phyloP scores from a whole-genome alignment of 1,140 invertebrate species.

The Antheraea pernyi region DNA sequence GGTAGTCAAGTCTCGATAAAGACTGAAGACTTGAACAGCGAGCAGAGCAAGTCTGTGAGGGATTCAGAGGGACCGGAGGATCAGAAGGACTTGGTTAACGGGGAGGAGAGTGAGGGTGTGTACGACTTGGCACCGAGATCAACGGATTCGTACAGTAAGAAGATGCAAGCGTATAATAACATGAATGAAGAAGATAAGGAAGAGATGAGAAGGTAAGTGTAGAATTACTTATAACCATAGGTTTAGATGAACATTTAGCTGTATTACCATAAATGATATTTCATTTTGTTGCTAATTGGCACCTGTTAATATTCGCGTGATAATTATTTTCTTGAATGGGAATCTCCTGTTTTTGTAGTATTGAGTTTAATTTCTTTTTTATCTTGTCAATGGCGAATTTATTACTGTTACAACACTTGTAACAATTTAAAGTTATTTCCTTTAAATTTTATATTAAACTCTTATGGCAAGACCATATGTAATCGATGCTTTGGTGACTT shows the following conservation, averaged over 20 bases:
- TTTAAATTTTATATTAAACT: too few species aligned
- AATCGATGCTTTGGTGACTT: too few species aligned
- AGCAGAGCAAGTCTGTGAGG: conserved; percentile 46
- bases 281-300: too few species aligned
- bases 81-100: conserved; percentile 56
- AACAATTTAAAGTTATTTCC: too few species aligned
- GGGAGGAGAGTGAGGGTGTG: conserved; percentile 65
- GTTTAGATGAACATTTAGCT: neutral
- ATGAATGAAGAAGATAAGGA: conserved; percentile 70
- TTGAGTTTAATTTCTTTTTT: too few species aligned
- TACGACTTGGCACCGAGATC: conserved; percentile 65
- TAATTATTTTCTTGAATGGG: too few species aligned
- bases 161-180: conserved; percentile 70
- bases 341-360: too few species aligned
- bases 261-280: too few species aligned
- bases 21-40: conserved; percentile 63
- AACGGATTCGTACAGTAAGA: conserved; percentile 67
- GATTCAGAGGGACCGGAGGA: conserved; percentile 40
- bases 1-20: conserved; percentile 62
- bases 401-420: too few species aligned
- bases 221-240: neutral
- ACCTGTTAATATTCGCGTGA: too few species aligned
- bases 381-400: too few species aligned
- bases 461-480: too few species aligned
- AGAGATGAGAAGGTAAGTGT: conserved; percentile 56